Evolutionary conservation across 23 tunicate genomes (phyloP), one percentile per base, ranked within the genome.

Genomic region (Ascidia mentula): DNA sequence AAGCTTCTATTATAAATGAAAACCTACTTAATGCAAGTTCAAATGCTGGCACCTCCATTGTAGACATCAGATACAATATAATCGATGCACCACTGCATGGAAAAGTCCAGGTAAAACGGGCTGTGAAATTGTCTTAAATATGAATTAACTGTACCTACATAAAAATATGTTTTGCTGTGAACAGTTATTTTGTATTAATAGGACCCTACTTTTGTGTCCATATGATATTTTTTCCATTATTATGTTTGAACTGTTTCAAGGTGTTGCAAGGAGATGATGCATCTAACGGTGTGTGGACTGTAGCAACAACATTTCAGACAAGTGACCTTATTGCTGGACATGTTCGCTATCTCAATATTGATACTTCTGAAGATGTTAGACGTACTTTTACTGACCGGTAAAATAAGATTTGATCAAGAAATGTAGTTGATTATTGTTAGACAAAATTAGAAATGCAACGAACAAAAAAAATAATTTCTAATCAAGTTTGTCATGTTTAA

Each of bases 281-380:
- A 1, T 8, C 59, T 22, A 69, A 46, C 45, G 46, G 77, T 6
- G 82, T 40, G 4, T 86, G 90, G 90, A 28, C 42, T 32, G 40
- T 37, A 28, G 69, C 80, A 13, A 36, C 74, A 12, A 28, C 40
- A 6, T 86, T 86, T 37, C 38, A 22, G 9, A 74, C 80, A 45
- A 72, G 79, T 17, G 42, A 79, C 22, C 69, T 86, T 8, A 45
- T 0, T 0, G 53, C 40, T 5, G 30, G 31, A 8, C 60, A 74
- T 33, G 79, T 86, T 20, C 60, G 84, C 4, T 86, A 86, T 71
- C 34, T 86, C 34, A 86, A 73, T 75, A 36, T 53, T 42, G 86
- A 70, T 20, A 31, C 65, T 6, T 37, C 80, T 3, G 9, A 77
- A 2, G 45, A 12, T 8, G 69, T 1, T 15, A 31, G 38, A 33